Base-by-base conservation (phyloP, 2,113 vertebrate species). In the Astur gentilis region DNA sequence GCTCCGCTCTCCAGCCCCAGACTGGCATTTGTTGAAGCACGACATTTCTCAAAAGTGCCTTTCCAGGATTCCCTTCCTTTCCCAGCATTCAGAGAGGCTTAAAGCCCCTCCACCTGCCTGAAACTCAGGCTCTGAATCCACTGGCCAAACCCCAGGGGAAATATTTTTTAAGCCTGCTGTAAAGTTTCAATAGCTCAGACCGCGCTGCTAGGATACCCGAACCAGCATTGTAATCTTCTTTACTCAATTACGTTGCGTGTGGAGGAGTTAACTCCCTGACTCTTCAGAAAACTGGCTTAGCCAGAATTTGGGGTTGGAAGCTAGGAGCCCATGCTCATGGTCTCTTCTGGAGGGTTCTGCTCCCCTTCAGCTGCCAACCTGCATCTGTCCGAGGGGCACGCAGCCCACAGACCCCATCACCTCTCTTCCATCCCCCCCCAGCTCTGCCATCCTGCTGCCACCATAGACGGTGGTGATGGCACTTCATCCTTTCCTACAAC, bases 241-340 rank as follows among this genome's bases (percentile, higher is more conserved):
- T 27, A 25, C 31, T 34, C 40, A 11, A 34, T 32, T 55, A 67
- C 1, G 2, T 13, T 40, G 7, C 3, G 1, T 20, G 42, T 16
- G 8, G 45, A 83, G 16, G 23, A 76, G 16, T 65, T 73, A 36
- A 26, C 8, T 40, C 42, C 65, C 11, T 0, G 0, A 10, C 31
- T 34, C 67, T 45, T 31, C 45, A 61, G 38, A 5, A 15, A 50
- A 26, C 16, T 49, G 64, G 32, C 55, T 61, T 31, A 76, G 80
- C 25, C 60, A 40, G 64, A 60, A 60, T 19, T n/a, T 58, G 36
- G 49, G 67, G 21, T 17, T 67, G 75, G 80, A 82, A 75, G 47
- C 0, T 1, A 32, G 17, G 13, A 83, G 42, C 23, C 4, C 1
- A 0, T 7, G 36, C 14, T 29, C 10, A 8, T 10, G 15, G 55